Evolutionary conservation across 2,888 invertebrate genomes (phyloP), one percentile per base, ranked within the genome.

Genomic region (Drosophila cracens): DNA sequence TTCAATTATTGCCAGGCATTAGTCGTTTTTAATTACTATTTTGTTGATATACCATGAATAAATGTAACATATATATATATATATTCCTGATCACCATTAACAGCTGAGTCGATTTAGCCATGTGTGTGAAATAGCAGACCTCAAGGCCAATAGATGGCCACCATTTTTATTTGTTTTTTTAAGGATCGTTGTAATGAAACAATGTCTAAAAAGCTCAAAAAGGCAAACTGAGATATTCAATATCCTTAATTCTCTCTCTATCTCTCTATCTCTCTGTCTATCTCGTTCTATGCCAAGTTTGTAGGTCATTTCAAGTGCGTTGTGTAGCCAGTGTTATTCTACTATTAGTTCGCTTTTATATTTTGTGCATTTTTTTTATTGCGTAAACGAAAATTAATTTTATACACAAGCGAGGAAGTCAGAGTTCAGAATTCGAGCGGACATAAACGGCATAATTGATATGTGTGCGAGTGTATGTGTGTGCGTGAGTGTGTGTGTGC

Each of bases 401-500:
- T 69, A 65, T 54, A 49, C 70, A 68, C 49, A 64, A 49, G 52
- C 27, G 13, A 16, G 56, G 4, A 31, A 78, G 76, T 69, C 67
- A 62, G 54, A 31, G 62, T 21, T 54, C 51, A 46, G 56, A 54
- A 67, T 48, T 40, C 70, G 53, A 57, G 70, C 61, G 65, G 68
- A 73, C 62, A 79, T 87, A 89, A 86, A 89, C 79, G 88, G 88
- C 82, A 90, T 90, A 87, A 87, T 87, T 87, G 90, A 89, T 89
- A 82, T 81, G 72, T 64, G 57, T 74, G 57, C 53, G 38, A 18
- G 34, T 68, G 36, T 34, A 25, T 48, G 54, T 31, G 60, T 46
- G 49, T 27, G 34, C 46, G 25, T 56, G 54, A 36, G 52, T 57
- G 52, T 49, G 52, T 53, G 33, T 43, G 49, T 52, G 59, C 38